Conservation (phyloP, 2,888 invertebrate species). For the Apoda limacodes region DNA sequence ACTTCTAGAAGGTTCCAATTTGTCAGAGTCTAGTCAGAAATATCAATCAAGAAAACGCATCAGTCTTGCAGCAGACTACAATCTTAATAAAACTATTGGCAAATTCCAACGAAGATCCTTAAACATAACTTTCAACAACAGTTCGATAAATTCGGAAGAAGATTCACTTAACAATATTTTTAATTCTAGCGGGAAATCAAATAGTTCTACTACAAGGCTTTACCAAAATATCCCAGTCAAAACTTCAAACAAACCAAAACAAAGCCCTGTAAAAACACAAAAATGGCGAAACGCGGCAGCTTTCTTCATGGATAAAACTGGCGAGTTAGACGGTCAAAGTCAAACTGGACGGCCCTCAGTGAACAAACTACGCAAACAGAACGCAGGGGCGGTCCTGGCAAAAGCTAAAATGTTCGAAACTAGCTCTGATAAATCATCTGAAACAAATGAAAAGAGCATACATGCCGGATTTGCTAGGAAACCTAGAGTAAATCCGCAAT, state of each 20-base stretch:
- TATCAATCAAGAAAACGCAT: slow-evolving; percentile 44
- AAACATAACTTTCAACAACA: slow-evolving; percentile 34
- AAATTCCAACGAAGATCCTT: slow-evolving; percentile 46
- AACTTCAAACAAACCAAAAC: slow-evolving; percentile 28
- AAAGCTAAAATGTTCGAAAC: slow-evolving; percentile 82
- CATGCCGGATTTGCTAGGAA: slow-evolving; percentile 52
- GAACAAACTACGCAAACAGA: slow-evolving; percentile 77
- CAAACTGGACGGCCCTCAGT: slow-evolving; percentile 77
- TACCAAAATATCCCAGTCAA: slow-evolving; percentile 35
- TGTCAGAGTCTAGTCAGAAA: slow-evolving; percentile 38
- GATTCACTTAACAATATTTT: slow-evolving; percentile 38
- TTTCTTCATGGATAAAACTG: slow-evolving; percentile 64
- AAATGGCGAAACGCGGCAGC: slow-evolving; percentile 69
- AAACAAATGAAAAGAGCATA: slow-evolving; percentile 36
- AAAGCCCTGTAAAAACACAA: slow-evolving; percentile 34
- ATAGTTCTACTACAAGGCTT: slow-evolving; percentile 28
- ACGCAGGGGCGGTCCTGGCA: slow-evolving; percentile 84
- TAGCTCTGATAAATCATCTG: slow-evolving; percentile 61
- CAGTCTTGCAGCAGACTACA: slow-evolving; percentile 43
- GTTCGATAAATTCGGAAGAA: slow-evolving; percentile 37
- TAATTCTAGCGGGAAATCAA: slow-evolving; percentile 34
- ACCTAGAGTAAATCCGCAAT: slow-evolving; percentile 43
- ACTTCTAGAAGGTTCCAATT: slow-evolving; percentile 36
- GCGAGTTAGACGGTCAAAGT: slow-evolving; percentile 47
- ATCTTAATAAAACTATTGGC: slow-evolving; percentile 40